phyloP scores from a whole-genome alignment of 2,888 invertebrate species.

The Tachina lurida region DNA sequence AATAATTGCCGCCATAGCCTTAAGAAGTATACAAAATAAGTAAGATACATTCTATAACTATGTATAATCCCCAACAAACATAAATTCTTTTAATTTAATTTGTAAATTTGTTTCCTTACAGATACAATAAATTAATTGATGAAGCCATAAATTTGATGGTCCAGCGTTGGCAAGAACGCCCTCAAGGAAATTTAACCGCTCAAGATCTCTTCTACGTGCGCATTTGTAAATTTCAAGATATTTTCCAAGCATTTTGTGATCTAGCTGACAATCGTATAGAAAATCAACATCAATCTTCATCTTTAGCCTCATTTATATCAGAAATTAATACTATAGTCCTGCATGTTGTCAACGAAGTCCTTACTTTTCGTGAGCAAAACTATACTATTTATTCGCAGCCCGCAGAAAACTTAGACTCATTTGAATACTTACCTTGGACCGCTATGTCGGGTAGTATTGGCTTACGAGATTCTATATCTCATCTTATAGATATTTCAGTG shows the following conservation, averaged over 20 bases:
- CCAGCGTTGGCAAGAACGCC: slow-evolving; percentile 82
- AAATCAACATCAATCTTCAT: slow-evolving; percentile 85
- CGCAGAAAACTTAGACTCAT: slow-evolving; percentile 78
- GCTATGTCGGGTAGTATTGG: slow-evolving; percentile 85
- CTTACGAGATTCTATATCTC: slow-evolving; percentile 83
- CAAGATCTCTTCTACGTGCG: slow-evolving; percentile 91
- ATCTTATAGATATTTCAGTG: slow-evolving; percentile 81
- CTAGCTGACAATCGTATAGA: slow-evolving; percentile 86
- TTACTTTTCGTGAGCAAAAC: slow-evolving; percentile 86
- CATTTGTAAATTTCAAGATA: slow-evolving; percentile 87
- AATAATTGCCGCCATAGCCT: slow-evolving; percentile 88
- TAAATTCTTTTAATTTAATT: not conserved
- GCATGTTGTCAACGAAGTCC: slow-evolving; percentile 87
- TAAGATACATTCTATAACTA: slow-evolving; percentile 51
- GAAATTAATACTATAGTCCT: slow-evolving; percentile 86
- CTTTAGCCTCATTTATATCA: slow-evolving; percentile 84
- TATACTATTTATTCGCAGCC: slow-evolving; percentile 84
- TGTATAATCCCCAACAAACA: too few species aligned
- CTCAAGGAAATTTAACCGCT: slow-evolving; percentile 85
- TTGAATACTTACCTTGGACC: slow-evolving; percentile 91
- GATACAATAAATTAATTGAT: slow-evolving; percentile 83
- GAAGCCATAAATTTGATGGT: slow-evolving; percentile 85
- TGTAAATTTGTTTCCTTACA: not conserved
- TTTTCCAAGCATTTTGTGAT: slow-evolving; percentile 86
- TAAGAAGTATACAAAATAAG: slow-evolving; percentile 86